Base-by-base conservation (phyloP, 2,113 vertebrate species). In the Engraulis encrasicolus region DNA sequence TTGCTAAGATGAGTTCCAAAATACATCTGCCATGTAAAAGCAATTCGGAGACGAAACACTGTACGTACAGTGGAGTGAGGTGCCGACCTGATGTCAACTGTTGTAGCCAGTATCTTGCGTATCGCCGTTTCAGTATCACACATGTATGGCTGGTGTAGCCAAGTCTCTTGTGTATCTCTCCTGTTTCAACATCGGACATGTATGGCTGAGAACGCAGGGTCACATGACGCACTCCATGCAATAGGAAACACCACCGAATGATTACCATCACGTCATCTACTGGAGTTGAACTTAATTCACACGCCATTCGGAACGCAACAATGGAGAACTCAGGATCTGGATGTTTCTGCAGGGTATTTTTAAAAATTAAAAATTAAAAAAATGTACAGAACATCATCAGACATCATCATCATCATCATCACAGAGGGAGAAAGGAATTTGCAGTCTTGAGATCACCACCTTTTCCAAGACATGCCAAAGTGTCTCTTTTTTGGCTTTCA, bases 201-300 rank as follows among this genome's bases (percentile, higher is more conserved):
- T 58, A 81, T 52, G 83, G 50, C 79, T 85, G 77, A 80, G 83
- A 74, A 37, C 71, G 81, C 61, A 31, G 81, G 80, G 79, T 79
- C 81, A 85, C 82, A 82, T 34, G 74, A 82, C 71, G n/a, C n/a
- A 66, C 84, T 80, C 78, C 82, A 89, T 87, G 87, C 85, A 86
- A 82, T 54, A 84, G 45, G 12, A 61, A 79, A 80, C 84, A 80
- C 82, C 85, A 85, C 52, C 80, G 48, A 80, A 84, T 23, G 37
- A 84, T 15, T 74, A 66, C 78, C 50, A 78, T 54, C 36, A 36
- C 79, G 34, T 80, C 81, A 80, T 80, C 79, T 54, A 85, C 31
- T 58, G 27, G 71, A 71, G 50, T 38, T 74, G 34, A 77, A 88
- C 78, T 61, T 19, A 2, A 48, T 82, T 45, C 77, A 83, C 12